Percentiles rank a stretch among this genome's conserved stretches.
phyloP scores from a whole-genome alignment of 2,888 invertebrate species.

The Dione vanillae region DNA sequence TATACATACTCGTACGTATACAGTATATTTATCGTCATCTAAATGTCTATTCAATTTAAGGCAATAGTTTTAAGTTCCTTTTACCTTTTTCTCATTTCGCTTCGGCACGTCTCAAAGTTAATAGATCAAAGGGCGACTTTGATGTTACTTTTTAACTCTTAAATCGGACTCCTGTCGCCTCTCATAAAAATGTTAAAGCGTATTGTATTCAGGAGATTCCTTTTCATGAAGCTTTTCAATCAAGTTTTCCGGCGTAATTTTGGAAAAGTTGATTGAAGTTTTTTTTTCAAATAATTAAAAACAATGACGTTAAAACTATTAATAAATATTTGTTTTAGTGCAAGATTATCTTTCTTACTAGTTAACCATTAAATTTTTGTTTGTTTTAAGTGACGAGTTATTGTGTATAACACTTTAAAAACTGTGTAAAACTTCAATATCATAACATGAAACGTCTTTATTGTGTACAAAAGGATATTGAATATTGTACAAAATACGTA shows the following conservation, averaged over 20 bases:
- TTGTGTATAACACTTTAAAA: too few relatives aligned
- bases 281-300: not conserved
- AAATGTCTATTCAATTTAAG: not conserved
- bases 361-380: too few relatives aligned
- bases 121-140: constrained; percentile 34
- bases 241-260: constrained; percentile 30
- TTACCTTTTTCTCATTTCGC: constrained; percentile 22
- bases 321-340: too few relatives aligned
- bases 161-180: constrained; percentile 31
- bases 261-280: constrained; percentile 11
- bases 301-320: not conserved
- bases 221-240: constrained; percentile 35
- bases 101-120: constrained; percentile 31
- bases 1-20: not conserved
- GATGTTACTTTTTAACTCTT: constrained; percentile 32
- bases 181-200: constrained; percentile 39
- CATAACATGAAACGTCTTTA: too few relatives aligned
- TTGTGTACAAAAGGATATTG: too few relatives aligned
- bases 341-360: too few relatives aligned
- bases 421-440: too few relatives aligned
- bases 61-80: constrained; percentile 15
- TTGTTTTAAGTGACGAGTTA: too few relatives aligned
- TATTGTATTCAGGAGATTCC: constrained; percentile 33
- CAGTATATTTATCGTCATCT: too few relatives aligned
- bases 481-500: too few relatives aligned